Conservation (phyloP, 92 coral and sea anemone genomes). For the Porites evermanni region DNA sequence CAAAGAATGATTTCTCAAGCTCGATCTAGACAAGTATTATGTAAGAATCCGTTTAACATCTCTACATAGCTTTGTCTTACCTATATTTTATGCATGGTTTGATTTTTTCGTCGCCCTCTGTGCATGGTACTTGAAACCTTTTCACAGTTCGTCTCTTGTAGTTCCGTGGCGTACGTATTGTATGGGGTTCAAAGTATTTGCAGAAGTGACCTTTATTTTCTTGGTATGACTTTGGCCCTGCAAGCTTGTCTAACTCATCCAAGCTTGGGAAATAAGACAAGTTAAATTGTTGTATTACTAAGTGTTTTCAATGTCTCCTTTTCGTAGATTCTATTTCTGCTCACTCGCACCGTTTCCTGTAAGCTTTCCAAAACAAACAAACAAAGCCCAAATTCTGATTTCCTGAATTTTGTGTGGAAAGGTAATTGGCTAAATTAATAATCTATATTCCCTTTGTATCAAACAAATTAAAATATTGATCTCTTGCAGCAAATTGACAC, state of each 20-base stretch:
- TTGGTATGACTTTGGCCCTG: slow-evolving; percentile 27
- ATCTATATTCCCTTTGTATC: not conserved
- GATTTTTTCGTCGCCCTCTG: not conserved
- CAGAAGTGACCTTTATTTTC: slow-evolving; percentile 55
- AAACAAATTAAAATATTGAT: not conserved
- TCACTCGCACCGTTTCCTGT: too few relatives aligned
- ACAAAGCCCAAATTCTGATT: not conserved
- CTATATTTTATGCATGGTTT: slow-evolving; percentile 49
- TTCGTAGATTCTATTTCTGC: too few relatives aligned
- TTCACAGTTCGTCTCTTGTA: slow-evolving; percentile 44
- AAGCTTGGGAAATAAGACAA: slow-evolving; percentile 29
- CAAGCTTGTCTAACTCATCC: slow-evolving; percentile 65
- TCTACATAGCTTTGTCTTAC: slow-evolving; percentile 2
- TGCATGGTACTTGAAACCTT: slow-evolving; percentile 63
- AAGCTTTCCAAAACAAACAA: not conserved
- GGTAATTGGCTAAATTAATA: not conserved
- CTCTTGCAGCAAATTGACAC: not conserved
- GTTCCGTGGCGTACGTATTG: slow-evolving; percentile 32
- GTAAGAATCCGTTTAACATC: too few relatives aligned
- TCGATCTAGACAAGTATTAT: too few relatives aligned
- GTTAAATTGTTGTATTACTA: not conserved
- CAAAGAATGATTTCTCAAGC: too few relatives aligned
- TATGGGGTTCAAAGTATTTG: slow-evolving; percentile 53
- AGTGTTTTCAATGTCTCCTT: not conserved
- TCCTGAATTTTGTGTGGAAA: not conserved